Percentiles rank a stretch among this genome's conserved stretches.
These are phyloP conservation scores for Bagarius yarrelli DNA, from an alignment of 2,113 vertebrate species.

Conservation along the genomic window DNA sequence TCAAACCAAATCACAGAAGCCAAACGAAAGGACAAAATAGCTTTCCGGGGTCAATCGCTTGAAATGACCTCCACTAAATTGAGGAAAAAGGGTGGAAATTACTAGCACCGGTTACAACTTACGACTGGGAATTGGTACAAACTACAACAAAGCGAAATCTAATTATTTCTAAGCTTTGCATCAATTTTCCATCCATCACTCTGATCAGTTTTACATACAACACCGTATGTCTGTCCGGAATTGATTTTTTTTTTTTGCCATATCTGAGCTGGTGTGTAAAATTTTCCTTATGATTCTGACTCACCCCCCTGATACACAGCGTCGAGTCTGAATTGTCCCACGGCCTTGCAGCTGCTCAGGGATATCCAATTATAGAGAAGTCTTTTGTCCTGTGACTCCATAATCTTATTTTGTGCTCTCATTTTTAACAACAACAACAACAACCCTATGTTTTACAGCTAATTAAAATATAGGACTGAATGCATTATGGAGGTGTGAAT, in stretches of 20 bases:
- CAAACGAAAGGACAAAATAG: too few relatives aligned
- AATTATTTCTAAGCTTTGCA: not conserved
- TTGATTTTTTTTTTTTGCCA: not conserved
- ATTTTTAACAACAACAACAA: slow-evolving; percentile 8
- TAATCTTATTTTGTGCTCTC: not conserved
- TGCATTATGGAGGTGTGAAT: not conserved
- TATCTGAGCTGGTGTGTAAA: not conserved
- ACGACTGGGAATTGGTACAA: not conserved
- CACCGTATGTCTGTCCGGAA: too few relatives aligned
- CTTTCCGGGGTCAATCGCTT: too few relatives aligned
- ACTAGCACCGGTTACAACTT: not conserved
- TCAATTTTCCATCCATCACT: not conserved
- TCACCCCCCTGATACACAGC: not conserved
- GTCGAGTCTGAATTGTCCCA: not conserved
- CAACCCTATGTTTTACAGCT: not conserved
- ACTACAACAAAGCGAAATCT: not conserved
- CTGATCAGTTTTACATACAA: too few relatives aligned
- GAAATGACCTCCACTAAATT: too few relatives aligned
- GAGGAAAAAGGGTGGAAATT: too few relatives aligned
- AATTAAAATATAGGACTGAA: not conserved
- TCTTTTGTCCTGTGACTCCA: not conserved
- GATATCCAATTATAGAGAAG: not conserved
- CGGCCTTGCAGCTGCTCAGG: not conserved
- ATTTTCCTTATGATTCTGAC: not conserved
- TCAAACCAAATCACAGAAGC: too few relatives aligned